Percentiles rank a stretch among this genome's conserved stretches.
Conservation (phyloP, 2,113 vertebrate genomes). For the Solenodon paradoxus region DNA sequence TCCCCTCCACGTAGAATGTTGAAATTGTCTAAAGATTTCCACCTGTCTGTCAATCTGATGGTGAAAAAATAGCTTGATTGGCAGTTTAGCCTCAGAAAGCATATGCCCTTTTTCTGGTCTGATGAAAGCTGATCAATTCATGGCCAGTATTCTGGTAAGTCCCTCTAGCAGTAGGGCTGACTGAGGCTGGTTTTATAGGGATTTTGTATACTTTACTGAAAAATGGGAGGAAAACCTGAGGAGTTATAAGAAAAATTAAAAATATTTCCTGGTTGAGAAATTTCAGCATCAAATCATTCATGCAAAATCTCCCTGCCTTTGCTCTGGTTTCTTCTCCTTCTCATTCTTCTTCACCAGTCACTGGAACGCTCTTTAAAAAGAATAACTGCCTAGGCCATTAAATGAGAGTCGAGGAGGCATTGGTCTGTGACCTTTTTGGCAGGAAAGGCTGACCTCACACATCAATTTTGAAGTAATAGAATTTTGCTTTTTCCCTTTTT, state of each 20-base stretch:
- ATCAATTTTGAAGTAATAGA: conserved; percentile 44
- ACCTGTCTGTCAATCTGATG: neutral
- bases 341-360: neutral
- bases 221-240: neutral
- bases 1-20: neutral
- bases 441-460: neutral
- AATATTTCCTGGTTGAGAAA: neutral
- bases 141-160: accelerated
- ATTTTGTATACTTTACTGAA: neutral
- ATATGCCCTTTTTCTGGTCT: neutral
- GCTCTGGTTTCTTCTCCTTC: neutral
- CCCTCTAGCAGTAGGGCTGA: neutral
- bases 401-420: neutral
- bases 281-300: neutral
- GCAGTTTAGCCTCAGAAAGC: neutral
- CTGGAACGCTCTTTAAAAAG: neutral
- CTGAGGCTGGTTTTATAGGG: neutral
- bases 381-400: conserved; percentile 1
- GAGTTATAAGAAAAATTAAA: neutral
- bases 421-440: conserved; percentile 25
- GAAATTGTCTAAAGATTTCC: neutral
- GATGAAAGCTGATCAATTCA: neutral
- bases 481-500: conserved; percentile 9
- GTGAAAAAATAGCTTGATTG: neutral
- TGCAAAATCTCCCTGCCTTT: neutral